Evolutionary conservation across 2,797 vertebrate genomes (phyloP).

Genomic region (Tapirus indicus): DNA sequence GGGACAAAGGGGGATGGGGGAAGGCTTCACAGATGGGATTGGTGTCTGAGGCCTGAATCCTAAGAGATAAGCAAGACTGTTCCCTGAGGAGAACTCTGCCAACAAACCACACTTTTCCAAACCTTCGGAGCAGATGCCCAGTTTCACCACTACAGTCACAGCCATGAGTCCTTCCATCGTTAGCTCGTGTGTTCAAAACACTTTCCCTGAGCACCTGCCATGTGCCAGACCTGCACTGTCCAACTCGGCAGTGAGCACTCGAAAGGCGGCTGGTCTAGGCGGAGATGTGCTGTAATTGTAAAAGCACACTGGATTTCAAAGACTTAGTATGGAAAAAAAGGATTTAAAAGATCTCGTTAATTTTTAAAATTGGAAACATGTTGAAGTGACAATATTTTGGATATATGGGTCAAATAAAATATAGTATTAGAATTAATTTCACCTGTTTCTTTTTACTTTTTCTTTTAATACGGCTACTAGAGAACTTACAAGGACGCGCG

Average conservation of each 20-base stretch:
- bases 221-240: no score
- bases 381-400: not conserved
- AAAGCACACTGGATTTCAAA: not conserved
- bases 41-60: not conserved
- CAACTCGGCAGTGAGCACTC: not conserved
- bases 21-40: not conserved
- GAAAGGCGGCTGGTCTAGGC: not conserved
- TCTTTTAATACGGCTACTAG: not conserved
- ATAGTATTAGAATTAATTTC: not conserved
- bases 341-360: not conserved
- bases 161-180: not conserved
- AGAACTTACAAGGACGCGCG: not conserved
- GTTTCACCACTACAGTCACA: not conserved
- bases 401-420: not conserved
- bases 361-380: not conserved
- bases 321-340: not conserved
- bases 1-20: not conserved
- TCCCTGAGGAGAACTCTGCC: not conserved
- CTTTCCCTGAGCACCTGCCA: not conserved
- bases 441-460: not conserved
- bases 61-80: not conserved
- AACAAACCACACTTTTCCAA: not conserved
- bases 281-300: rapidly evolving
- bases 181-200: not conserved
- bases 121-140: not conserved